phyloP scores from a whole-genome alignment of 2,888 invertebrate species.

The Drosophila longiperda region DNA sequence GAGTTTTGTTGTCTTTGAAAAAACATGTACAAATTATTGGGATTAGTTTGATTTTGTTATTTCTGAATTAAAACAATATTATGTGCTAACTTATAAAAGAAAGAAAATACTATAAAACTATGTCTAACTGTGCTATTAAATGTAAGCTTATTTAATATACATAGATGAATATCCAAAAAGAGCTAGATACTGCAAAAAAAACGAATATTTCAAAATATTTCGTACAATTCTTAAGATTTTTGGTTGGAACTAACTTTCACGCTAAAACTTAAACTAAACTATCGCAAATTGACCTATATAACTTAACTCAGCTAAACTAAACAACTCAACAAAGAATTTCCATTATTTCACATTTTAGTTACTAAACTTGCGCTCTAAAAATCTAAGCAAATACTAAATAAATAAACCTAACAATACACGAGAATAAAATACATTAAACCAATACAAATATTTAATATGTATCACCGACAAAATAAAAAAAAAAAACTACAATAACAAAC shows the following conservation, averaged over 20 bases:
- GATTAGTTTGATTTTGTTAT: constrained; percentile 39
- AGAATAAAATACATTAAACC: constrained; percentile 65
- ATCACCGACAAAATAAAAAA: constrained; percentile 47
- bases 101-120: constrained; percentile 53
- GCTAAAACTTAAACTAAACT: constrained; percentile 18
- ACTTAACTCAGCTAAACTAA: constrained; percentile 19
- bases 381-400: constrained; percentile 45
- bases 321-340: constrained; percentile 13
- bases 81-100: constrained; percentile 31
- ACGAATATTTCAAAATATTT: constrained; percentile 54
- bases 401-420: constrained; percentile 58
- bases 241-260: constrained; percentile 14
- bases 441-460: constrained; percentile 55
- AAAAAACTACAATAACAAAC: constrained; percentile 42
- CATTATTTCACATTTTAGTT: constrained; percentile 43
- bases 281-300: constrained; percentile 3
- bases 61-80: constrained; percentile 27
- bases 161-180: constrained; percentile 44
- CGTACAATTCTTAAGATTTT: constrained; percentile 27
- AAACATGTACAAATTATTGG: constrained; percentile 59
- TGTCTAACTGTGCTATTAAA: constrained; percentile 83
- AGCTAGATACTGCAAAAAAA: constrained; percentile 35
- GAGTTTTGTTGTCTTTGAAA: constrained; percentile 33
- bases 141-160: constrained; percentile 74
- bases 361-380: constrained; percentile 38